These are phyloP conservation scores for Andrena bucephala DNA, from an alignment of 2,888 invertebrate genomes.

Conservation along the genomic window DNA sequence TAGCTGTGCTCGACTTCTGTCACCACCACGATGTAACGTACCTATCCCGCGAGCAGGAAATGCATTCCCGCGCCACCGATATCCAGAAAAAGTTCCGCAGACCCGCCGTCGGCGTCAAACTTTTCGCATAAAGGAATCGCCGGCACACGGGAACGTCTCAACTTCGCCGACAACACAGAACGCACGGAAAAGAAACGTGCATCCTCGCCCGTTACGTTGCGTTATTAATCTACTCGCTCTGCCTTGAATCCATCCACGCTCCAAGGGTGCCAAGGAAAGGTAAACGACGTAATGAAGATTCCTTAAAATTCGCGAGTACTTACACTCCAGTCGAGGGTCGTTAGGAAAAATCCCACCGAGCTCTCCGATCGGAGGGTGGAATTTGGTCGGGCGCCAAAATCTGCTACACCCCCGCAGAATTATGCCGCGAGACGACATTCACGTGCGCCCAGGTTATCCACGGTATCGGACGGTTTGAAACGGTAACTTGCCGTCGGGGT, in stretches of 20 bases:
- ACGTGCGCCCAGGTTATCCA: conserved; percentile 31
- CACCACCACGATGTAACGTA: conserved; percentile 47
- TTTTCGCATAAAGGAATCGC: conserved; percentile 60
- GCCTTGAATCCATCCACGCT: neutral
- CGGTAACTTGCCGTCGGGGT: conserved; percentile 38
- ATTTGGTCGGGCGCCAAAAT: conserved; percentile 45
- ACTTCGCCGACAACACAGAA: conserved; percentile 34
- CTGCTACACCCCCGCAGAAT: conserved; percentile 50
- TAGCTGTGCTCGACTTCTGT: conserved; percentile 53
- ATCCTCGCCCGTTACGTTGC: neutral
- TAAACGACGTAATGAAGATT: neutral
- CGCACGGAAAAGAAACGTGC: conserved; percentile 27
- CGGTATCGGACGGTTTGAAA: conserved; percentile 15
- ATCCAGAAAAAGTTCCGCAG: conserved; percentile 53
- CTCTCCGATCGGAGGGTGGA: conserved; percentile 31
- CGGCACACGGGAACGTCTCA: conserved; percentile 32
- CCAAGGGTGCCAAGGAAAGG: too few relatives aligned
- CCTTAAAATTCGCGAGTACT: neutral
- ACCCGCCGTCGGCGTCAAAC: conserved; percentile 41
- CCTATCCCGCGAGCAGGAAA: conserved; percentile 35
- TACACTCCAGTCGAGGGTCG: conserved; percentile 23
- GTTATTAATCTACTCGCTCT: neutral
- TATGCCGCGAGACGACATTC: conserved; percentile 48
- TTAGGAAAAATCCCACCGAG: conserved; percentile 28
- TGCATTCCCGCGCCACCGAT: conserved; percentile 52